Conservation (phyloP, 2,113 vertebrate species). For the Hemiscyllium ocellatum region DNA sequence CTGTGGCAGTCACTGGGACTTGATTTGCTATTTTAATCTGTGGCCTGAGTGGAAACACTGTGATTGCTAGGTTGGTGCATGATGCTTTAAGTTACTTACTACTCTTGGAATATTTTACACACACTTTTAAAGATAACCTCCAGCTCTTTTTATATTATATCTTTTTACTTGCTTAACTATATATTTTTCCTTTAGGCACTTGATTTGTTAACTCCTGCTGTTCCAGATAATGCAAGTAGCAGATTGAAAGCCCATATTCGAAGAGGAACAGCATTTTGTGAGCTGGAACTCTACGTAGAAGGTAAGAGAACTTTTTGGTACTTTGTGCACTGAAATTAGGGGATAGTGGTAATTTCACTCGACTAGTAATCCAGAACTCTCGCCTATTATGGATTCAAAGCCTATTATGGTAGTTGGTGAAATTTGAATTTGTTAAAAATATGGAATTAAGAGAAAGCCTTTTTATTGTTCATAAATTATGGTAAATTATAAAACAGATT, state of each 20-base stretch:
- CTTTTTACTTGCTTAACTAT: neutral
- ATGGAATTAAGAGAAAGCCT: too few species aligned
- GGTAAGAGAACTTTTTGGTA: slow-evolving; percentile 54
- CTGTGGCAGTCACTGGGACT: neutral
- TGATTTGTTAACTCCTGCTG: slow-evolving; percentile 75
- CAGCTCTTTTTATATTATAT: neutral
- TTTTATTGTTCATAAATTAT: too few species aligned
- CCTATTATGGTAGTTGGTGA: too few species aligned
- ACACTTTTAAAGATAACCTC: neutral
- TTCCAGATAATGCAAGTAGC: slow-evolving; percentile 68
- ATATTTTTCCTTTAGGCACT: slow-evolving; percentile 63
- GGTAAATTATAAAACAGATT: too few species aligned
- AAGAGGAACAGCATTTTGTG: slow-evolving; percentile 82
- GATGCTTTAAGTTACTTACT: neutral
- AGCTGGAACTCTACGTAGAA: slow-evolving; percentile 82
- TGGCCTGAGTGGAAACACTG: neutral
- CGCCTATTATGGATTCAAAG: too few species aligned
- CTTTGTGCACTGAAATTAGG: neutral
- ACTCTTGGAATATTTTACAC: neutral
- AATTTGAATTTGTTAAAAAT: too few species aligned
- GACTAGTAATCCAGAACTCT: too few species aligned
- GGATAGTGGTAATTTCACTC: too few species aligned
- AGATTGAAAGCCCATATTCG: slow-evolving; percentile 76
- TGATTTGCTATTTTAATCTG: neutral
- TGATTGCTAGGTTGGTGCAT: neutral